Evolutionary conservation across 2,797 vertebrate genomes (phyloP).

Genomic region (Pangasius sanitwongsei): DNA sequence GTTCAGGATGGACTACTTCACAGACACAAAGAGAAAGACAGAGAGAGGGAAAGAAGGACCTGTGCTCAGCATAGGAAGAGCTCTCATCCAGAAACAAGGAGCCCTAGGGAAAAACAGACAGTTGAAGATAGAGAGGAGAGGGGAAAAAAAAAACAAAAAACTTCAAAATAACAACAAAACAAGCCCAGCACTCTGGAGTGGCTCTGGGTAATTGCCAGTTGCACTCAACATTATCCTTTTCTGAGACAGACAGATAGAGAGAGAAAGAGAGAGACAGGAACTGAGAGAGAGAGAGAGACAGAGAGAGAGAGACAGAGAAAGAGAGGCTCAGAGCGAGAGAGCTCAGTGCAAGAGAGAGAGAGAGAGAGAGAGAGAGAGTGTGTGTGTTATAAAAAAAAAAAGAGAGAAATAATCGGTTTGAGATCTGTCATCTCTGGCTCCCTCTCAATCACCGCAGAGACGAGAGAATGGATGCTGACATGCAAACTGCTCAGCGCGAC

Average conservation of each 20-base stretch:
- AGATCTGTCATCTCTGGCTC: slow-evolving; percentile 75
- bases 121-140: slow-evolving; percentile 71
- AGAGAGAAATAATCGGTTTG: slow-evolving; percentile 64
- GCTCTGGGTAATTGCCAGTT: slow-evolving; percentile 78
- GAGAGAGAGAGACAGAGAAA: background rate
- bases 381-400: slow-evolving; percentile 13
- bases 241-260: slow-evolving; percentile 59
- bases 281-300: background rate
- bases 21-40: slow-evolving; percentile 40
- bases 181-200: slow-evolving; percentile 68
- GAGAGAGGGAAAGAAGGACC: slow-evolving; percentile 65
- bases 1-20: slow-evolving; percentile 56
- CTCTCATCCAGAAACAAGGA: slow-evolving; percentile 81
- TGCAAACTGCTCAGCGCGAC: slow-evolving; percentile 72
- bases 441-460: slow-evolving; percentile 74
- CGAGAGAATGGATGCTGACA: slow-evolving; percentile 70
- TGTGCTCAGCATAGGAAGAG: slow-evolving; percentile 79
- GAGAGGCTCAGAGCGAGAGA: background rate
- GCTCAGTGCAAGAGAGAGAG: background rate
- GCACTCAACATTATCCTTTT: slow-evolving; percentile 75
- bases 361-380: background rate
- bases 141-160: slow-evolving; percentile 53
- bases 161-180: slow-evolving; percentile 78
- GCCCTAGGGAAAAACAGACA: slow-evolving; percentile 75
- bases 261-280: background rate